These are phyloP conservation scores for Dromaius novaehollandiae DNA, from an alignment of 2,113 vertebrate species.

Conservation along the genomic window DNA sequence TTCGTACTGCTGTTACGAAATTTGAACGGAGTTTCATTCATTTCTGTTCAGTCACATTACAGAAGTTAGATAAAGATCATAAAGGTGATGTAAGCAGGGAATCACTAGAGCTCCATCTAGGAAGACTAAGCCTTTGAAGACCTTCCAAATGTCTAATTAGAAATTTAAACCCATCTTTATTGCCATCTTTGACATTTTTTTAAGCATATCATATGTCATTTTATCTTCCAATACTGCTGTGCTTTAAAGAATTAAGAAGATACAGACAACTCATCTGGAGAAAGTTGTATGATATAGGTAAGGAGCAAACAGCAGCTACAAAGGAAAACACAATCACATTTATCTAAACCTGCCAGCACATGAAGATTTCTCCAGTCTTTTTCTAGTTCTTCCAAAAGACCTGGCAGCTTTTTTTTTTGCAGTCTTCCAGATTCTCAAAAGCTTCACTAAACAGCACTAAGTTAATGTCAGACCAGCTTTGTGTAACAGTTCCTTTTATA, in stretches of 20 bases:
- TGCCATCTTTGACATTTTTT: neutral
- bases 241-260: neutral
- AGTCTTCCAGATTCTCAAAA: constrained; percentile 7
- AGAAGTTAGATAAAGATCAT: neutral
- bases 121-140: neutral
- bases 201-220: neutral
- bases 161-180: too few relatives aligned
- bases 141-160: neutral
- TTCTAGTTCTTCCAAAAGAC: neutral
- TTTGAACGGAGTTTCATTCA: neutral
- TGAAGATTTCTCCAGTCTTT: neutral
- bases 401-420: neutral
- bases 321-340: neutral
- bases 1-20: too few relatives aligned
- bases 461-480: constrained; percentile 18
- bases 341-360: neutral
- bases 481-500: constrained; percentile 13
- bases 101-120: neutral
- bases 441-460: constrained; percentile 12
- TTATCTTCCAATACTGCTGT: neutral
- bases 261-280: neutral
- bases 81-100: neutral
- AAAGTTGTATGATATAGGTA: neutral
- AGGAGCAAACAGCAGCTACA: neutral
- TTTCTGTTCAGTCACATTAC: neutral